Evolutionary conservation across 2,888 invertebrate genomes (phyloP), one percentile per base, ranked within the genome.

Genomic region (Heterodera filipjevi): DNA sequence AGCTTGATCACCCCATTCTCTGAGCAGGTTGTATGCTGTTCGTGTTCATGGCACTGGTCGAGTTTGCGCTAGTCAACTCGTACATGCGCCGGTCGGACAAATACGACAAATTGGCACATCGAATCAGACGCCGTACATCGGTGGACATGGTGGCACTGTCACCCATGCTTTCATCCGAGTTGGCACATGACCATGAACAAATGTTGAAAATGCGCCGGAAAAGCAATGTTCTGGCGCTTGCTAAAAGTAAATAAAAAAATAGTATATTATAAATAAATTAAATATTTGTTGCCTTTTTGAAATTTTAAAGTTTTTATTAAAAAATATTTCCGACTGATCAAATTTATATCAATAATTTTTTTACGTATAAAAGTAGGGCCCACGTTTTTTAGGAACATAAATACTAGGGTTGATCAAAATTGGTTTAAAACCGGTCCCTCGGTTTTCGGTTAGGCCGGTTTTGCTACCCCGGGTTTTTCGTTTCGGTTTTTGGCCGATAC

Each of bases 11-110:
- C n/a, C n/a, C n/a, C n/a, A n/a, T n/a, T n/a, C n/a, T n/a, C n/a
- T n/a, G n/a, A n/a, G 32, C 82, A 86, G 87, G 84, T 44, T 87
- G 87, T 72, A 86, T 87, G 86, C 77, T 86, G 66, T 87, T 87
- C 76, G 87, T 87, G 53, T 87, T 86, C 80, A 82, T 82, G 66
- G 86, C 87, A 32, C 83, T 87, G 49, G 81, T 87, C 66, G 87
- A 87, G 53, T 87, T 86, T 79, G 87, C 87, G 16, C 81, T 85
- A 39, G 85, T 87, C 78, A 87, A 87, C 77, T 84, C 84, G 75
- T 86, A 84, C 80, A 87, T 87, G 87, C 80, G 87, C 53, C 85
- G 85, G 59, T 80, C 81, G 44, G 79, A 81, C 44, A 81, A 81
- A 59, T 81, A 74, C 46, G 81, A 81, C 39, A 79, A 79, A 30